Evolutionary conservation across 2,888 invertebrate genomes (phyloP), one percentile per base, ranked within the genome.

Genomic region (Andrena flavipes): DNA sequence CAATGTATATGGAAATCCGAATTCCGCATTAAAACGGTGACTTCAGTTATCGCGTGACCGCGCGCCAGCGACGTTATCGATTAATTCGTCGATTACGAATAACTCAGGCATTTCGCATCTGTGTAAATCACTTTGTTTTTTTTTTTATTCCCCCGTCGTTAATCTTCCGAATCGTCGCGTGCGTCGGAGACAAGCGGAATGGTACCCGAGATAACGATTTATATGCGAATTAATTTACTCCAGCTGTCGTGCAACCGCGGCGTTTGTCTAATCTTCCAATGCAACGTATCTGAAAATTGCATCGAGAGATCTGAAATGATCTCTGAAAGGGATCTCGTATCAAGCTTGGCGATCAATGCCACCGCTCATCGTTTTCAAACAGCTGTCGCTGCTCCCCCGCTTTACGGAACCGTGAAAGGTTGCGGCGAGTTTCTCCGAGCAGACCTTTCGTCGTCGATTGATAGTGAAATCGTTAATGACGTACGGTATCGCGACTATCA

Each of bases 401-500:
- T 29, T 13, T 8, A 3, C 0, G 29, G 29, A 1, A 51, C 35
- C 35, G 60, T 60, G 56, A 62, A 62, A 54, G 72, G 49, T 76
- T 70, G 23, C 23, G 13, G 30, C 23, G 20, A 65, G 59, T 74
- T 77, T 67, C 65, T 26, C 75, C 60, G 10, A 4, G 20, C 20
- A 20, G 8, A 35, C 42, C 64, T 56, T 49, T 48, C 7, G 60
- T 56, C 16, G 51, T n/a, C 49, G 20, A 42, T n/a, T 48, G 69
- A 81, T 65, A 73, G 81, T 81, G 81, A 81, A 80, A 80, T 87
- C 82, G 87, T 75, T 73, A 81, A 70, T 63, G 71, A 82, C 77
- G 62, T 16, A 20, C n/a, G 71, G 26, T 62, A 60, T 59, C 62
- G 56, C 64, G 67, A 8, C 59, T 62, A 76, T 78, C 54, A 54